A percentile compares a stretch with the other conserved stretches of the same genome.
Conservation (phyloP, 2,888 invertebrate species). For the Lymantria dispar region DNA sequence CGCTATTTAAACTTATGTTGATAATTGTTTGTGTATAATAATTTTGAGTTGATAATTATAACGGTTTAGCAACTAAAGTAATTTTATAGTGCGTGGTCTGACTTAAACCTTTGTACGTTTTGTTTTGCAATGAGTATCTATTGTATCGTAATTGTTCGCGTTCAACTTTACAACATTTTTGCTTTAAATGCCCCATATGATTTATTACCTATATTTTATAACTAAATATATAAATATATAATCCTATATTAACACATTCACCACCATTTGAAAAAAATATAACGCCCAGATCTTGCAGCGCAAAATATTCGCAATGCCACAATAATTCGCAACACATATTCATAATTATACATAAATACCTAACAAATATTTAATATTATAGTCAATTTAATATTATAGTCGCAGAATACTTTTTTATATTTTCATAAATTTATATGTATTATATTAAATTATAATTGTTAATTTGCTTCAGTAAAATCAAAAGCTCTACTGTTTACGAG, state of each 20-base stretch:
- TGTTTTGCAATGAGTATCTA: too few species aligned
- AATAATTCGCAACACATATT: constrained; percentile 27
- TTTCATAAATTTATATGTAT: neutral
- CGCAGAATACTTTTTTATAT: constrained; percentile 21
- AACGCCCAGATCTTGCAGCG: constrained; percentile 20
- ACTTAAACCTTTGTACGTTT: too few species aligned
- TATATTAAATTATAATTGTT: neutral
- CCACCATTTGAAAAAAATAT: constrained; percentile 12
- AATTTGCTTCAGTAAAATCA: neutral
- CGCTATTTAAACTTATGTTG: too few species aligned
- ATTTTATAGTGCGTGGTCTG: too few species aligned
- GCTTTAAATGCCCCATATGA: too few species aligned
- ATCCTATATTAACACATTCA: constrained; percentile 10
- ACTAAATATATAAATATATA: constrained; percentile 13
- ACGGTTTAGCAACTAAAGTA: too few species aligned
- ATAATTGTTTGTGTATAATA: too few species aligned
- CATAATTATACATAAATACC: constrained; percentile 15
- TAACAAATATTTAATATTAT: constrained; percentile 12
- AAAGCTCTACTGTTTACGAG: neutral
- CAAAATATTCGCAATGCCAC: constrained; percentile 34
- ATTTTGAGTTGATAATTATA: too few species aligned
- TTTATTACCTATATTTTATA: too few species aligned
- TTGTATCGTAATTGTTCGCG: too few species aligned
- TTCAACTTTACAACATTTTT: too few species aligned
- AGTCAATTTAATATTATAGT: constrained; percentile 10